Base-by-base conservation (phyloP, 2,797 vertebrate species). In the Peromyscus attwateri region DNA sequence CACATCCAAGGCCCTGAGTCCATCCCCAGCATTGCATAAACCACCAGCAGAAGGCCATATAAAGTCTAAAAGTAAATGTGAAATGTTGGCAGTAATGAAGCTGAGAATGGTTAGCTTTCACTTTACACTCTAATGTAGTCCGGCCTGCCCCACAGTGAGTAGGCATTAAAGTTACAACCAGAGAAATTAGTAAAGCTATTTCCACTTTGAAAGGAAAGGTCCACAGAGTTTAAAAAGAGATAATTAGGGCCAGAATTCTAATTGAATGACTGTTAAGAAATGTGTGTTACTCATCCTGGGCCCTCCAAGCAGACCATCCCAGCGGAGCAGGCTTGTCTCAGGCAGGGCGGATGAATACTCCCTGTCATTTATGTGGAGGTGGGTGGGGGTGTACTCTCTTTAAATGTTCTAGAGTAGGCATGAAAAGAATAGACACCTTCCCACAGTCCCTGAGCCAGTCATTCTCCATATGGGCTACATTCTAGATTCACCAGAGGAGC, bases 121-220 rank as follows among this genome's bases (percentile, higher is more conserved):
- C 70, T 94, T 88, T 92, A 73, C 14, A 71, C 25, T 87, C 93
- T 92, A 55, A 34, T 80, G 52, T 73, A 40, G 25, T 37, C 16
- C 19, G 25, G 10, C n/a, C 27, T 14, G 14, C 8, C 55, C 31
- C 14, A 43, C 4, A 16, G 66, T 55, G 76, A 92, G 37, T 3
- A 89, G 71, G 29, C 84, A 66, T 94, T 96, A 80, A 17, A 94
- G 84, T 97, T 93, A 92, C 40, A 96, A 79, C 68, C 81, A 87
- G 91, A 84, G 96, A 92, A 95, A 52, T 85, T 87, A 71, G 79
- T 81, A 43, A 93, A 95, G 55, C 73, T 40, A 87, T 70, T 98
- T 96, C 21, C 37, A 29, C 93, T 88, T 95, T 92, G 90, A 93
- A 92, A 91, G 83, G 70, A 87, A 95, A 95, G 95, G 62, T 57